Conservation (phyloP, 2,113 vertebrate genomes). For the Antechinus stuartii region DNA sequence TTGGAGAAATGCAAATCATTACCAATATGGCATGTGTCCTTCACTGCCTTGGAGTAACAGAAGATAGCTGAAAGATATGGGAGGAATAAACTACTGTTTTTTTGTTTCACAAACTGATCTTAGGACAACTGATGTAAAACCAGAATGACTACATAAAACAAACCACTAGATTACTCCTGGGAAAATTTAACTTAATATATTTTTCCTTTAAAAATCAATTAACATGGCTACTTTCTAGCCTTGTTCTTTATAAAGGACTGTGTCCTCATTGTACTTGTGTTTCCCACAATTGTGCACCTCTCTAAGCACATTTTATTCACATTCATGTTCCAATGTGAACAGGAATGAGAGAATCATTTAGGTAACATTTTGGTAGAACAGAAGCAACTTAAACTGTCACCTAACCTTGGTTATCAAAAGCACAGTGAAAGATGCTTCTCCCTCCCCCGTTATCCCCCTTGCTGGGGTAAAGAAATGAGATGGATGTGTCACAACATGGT, state of each 20-base stretch:
- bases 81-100: background rate
- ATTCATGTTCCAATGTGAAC: constrained; percentile 5
- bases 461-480: constrained; percentile 1
- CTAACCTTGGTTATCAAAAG: background rate
- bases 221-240: background rate
- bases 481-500: background rate
- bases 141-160: background rate
- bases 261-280: constrained; percentile 3
- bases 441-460: background rate
- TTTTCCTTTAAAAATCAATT: constrained; percentile 6
- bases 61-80: background rate
- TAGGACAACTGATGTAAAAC: background rate
- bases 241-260: background rate
- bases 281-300: background rate
- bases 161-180: background rate
- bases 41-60: background rate
- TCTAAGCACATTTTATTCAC: constrained; percentile 19
- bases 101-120: background rate
- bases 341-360: constrained; percentile 1
- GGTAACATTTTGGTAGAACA: background rate
- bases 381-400: background rate
- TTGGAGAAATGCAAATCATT: background rate
- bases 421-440: background rate
- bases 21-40: background rate
- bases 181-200: constrained; percentile 10